Base-by-base conservation (phyloP, 1,140 invertebrate genomes). In the Drosophila arizonae region DNA sequence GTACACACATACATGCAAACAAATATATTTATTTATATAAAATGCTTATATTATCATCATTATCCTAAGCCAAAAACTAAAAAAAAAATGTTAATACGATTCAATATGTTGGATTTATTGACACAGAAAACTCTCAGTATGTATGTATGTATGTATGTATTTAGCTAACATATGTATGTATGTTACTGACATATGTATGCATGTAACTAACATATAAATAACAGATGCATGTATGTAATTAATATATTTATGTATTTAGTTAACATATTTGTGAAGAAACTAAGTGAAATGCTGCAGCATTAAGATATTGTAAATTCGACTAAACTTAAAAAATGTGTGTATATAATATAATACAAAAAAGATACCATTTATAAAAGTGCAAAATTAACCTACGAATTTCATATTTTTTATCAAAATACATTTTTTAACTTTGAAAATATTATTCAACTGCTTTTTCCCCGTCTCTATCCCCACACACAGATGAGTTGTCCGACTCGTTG, bases 401-500 rank as follows among this genome's bases (percentile, higher is more conserved):
- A 30, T 30, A 5, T 6, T 6, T 30, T 3, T 30, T 30, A 11
- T 43, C 13, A 11, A 6, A 2, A 43, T 13, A 43, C 4, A 5
- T n/a, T 43, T 3, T 5, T 43, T 43, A 5, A 9, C 13, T 3
- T 5, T 43, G 15, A 5, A 9, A 9, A 11, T 45, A 28, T 57
- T 43, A 30, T 33, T 33, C 8, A 33, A 33, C 9, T 9, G 33
- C 2, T 6, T 1, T 2, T 9, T 10, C 33, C 0, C 33, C 41
- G 64, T 46, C 26, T 43, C 39, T 21, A 6, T 26, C 46, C 46
- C 6, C 26, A 26, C 21, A 43, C 43, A 15, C 60, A 84, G 89
- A 90, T 74, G 88, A 90, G 60, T 54, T 88, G 21, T 84, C 84
- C 11, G 84, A 90, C 41, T 79, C 88, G 26, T 65, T 90, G 52